phyloP scores from a whole-genome alignment of 2,888 invertebrate species.

The Notodonta ziczac region DNA sequence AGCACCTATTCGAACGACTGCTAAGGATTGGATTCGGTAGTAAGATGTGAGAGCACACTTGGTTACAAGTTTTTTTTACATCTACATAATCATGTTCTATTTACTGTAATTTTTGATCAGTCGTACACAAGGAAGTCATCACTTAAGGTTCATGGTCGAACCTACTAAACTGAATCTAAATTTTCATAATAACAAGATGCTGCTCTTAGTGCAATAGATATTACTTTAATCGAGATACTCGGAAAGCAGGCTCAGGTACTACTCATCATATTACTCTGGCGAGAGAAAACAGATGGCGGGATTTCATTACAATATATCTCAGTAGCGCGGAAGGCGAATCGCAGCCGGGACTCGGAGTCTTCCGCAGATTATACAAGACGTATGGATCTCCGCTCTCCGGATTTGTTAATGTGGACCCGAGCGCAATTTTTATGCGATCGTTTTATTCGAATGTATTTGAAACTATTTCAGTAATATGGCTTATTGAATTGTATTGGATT shows the following conservation, averaged over 20 bases:
- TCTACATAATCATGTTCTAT: too few species aligned
- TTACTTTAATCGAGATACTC: constrained; percentile 58
- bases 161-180: too few species aligned
- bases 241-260: constrained; percentile 62
- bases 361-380: constrained; percentile 68
- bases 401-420: constrained; percentile 52
- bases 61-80: too few species aligned
- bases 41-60: too few species aligned
- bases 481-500: constrained; percentile 8
- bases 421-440: constrained; percentile 30
- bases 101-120: neutral
- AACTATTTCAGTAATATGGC: constrained; percentile 14
- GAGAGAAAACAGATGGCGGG: constrained; percentile 79
- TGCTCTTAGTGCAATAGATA: constrained; percentile 18
- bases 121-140: too few species aligned
- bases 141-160: too few species aligned
- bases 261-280: constrained; percentile 67
- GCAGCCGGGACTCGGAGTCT: constrained; percentile 68
- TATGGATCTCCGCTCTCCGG: constrained; percentile 57
- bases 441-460: constrained; percentile 23
- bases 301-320: constrained; percentile 79
- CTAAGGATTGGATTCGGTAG: too few species aligned
- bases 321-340: constrained; percentile 70
- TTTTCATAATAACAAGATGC: too few species aligned
- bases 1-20: too few species aligned